Evolutionary conservation across 1,140 invertebrate genomes (phyloP).

Genomic region (Sycophaga agraensis): DNA sequence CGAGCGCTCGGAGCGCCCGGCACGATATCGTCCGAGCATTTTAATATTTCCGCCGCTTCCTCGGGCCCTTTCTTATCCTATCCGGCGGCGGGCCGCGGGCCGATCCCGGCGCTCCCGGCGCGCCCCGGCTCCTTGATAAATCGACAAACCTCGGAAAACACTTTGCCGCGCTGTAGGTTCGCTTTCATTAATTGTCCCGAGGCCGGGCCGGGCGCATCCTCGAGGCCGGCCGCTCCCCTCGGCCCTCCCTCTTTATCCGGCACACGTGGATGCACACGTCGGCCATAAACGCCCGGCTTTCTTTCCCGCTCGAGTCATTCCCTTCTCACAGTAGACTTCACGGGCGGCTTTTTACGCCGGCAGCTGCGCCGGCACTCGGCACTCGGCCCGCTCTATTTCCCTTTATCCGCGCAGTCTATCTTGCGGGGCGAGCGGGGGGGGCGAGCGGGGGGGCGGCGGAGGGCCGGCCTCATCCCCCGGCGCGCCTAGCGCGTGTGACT

Average conservation of each 20-base stretch:
- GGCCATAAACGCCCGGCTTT: too few species aligned
- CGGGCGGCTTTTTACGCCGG: background rate
- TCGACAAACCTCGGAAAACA: constrained; percentile 13
- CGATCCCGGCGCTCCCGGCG: background rate
- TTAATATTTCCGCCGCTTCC: constrained; percentile 20
- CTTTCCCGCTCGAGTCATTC: background rate
- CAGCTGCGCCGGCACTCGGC: too few species aligned
- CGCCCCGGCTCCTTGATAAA: constrained; percentile 2
- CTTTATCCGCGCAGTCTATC: too few species aligned
- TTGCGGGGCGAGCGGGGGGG: too few species aligned
- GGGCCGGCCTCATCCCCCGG: background rate
- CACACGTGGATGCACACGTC: too few species aligned
- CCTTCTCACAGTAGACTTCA: background rate
- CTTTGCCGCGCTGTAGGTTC: background rate
- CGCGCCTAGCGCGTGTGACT: too few species aligned
- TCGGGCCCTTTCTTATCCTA: background rate
- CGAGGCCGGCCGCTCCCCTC: background rate
- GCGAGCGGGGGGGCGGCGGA: too few species aligned
- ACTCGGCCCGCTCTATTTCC: background rate
- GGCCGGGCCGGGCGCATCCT: background rate
- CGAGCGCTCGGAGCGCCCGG: background rate
- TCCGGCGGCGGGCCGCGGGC: too few species aligned
- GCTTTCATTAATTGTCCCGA: constrained; percentile 23
- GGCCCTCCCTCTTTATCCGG: background rate
- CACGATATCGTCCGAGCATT: constrained; percentile 2